Conservation (phyloP, 2,797 vertebrate genomes). For the Clarias laeviceps region DNA sequence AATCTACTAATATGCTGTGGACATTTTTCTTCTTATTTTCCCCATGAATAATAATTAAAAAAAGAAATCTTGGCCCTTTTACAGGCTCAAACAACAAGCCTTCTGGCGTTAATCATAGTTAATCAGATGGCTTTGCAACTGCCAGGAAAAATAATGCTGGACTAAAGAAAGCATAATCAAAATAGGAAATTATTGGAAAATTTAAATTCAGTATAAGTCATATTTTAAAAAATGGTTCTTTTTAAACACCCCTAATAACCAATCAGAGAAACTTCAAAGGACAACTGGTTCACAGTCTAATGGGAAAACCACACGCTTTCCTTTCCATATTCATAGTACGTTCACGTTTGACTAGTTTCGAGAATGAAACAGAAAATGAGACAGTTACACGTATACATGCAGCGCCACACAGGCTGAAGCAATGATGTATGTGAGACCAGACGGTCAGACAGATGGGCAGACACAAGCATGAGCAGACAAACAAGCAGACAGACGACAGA, state of each 20-base stretch:
- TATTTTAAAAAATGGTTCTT: conserved; percentile 29
- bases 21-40: conserved; percentile 47
- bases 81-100: conserved; percentile 63
- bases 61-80: conserved; percentile 61
- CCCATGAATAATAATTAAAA: conserved; percentile 38
- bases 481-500: conserved; percentile 34
- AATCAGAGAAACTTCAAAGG: conserved; percentile 42
- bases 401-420: background rate
- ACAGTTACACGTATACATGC: background rate
- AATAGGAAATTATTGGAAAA: conserved; percentile 60
- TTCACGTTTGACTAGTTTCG: conserved; percentile 42
- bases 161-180: conserved; percentile 69
- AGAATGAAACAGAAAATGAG: conserved; percentile 9
- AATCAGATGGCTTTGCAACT: conserved; percentile 59
- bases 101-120: conserved; percentile 69
- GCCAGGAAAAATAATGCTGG: conserved; percentile 69
- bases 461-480: conserved; percentile 28
- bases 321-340: conserved; percentile 28
- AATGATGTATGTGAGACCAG: conserved; percentile 7
- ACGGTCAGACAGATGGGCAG: conserved; percentile 38
- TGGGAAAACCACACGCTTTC: conserved; percentile 47
- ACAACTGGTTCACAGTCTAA: conserved; percentile 45
- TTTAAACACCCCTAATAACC: conserved; percentile 56
- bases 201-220: conserved; percentile 50
- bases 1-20: conserved; percentile 61